These are phyloP conservation scores for Solenopsis fugax DNA, from an alignment of 1,140 invertebrate genomes.

Conservation along the genomic window DNA sequence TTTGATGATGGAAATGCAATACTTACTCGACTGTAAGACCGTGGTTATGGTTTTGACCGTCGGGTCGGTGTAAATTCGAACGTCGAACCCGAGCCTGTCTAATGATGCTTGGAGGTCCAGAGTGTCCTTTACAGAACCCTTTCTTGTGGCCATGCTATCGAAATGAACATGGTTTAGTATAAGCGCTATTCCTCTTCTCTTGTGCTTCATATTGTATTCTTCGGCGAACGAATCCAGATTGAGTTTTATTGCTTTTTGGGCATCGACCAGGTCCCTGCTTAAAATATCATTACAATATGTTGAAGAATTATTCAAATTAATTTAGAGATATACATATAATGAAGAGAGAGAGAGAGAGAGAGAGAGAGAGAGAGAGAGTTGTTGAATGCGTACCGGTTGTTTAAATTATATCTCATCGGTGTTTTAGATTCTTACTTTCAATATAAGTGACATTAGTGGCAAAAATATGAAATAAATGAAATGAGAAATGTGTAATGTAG, in stretches of 20 bases:
- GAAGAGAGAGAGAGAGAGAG: no score
- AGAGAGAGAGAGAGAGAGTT: no score
- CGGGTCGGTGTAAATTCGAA: conserved; percentile 87
- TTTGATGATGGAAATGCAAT: background rate
- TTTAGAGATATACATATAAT: background rate
- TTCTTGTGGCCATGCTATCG: conserved; percentile 79
- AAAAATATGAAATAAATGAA: no score
- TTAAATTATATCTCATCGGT: no score
- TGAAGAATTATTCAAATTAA: background rate
- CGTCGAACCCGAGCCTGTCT: conserved; percentile 88
- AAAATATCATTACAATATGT: background rate
- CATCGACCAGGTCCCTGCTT: background rate
- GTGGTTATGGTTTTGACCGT: conserved; percentile 84
- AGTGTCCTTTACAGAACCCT: conserved; percentile 85
- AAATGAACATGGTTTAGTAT: conserved; percentile 91
- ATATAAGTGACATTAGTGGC: no score
- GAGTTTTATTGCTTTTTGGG: background rate
- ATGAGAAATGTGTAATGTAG: no score
- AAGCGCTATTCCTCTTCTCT: conserved; percentile 88
- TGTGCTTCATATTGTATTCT: conserved; percentile 89
- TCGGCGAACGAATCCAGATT: conserved; percentile 73
- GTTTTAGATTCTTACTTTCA: no score
- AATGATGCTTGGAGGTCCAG: conserved; percentile 81
- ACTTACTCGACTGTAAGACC: conserved; percentile 86
- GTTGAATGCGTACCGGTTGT: no score